Evolutionary conservation across 2,113 vertebrate species (phyloP).

Genomic region (Eolophus roseicapilla): DNA sequence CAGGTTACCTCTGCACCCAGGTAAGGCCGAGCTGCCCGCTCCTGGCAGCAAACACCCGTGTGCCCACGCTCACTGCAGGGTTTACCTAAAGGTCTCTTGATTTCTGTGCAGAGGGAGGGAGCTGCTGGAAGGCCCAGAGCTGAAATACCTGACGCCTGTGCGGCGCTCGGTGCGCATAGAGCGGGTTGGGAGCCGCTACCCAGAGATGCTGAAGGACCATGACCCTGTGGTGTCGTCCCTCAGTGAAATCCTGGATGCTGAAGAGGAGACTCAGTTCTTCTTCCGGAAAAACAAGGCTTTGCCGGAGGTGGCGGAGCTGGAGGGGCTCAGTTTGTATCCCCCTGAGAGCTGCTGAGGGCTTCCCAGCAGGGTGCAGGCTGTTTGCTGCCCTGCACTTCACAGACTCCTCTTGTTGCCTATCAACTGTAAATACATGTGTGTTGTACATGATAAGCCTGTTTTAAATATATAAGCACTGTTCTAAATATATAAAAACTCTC

Average conservation of each 20-base stretch:
- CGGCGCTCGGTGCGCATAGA: constrained; percentile 69
- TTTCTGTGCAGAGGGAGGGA: background rate
- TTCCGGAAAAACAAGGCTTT: constrained; percentile 72
- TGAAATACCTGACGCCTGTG: constrained; percentile 72
- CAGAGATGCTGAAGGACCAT: constrained; percentile 68
- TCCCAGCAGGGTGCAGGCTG: accelerated
- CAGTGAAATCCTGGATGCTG: constrained; percentile 53
- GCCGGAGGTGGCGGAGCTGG: constrained; percentile 43
- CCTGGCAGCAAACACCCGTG: background rate
- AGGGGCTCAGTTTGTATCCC: background rate
- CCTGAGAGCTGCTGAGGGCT: background rate
- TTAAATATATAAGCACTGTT: background rate
- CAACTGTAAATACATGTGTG: accelerated
- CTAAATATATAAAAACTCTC: background rate
- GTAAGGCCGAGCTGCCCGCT: constrained; percentile 35
- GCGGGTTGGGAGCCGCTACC: background rate
- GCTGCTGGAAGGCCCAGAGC: background rate
- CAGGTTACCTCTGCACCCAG: constrained; percentile 41
- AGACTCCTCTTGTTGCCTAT: background rate
- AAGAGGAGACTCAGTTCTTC: constrained; percentile 52
- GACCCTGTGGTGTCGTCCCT: constrained; percentile 73
- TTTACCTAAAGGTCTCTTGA: background rate
- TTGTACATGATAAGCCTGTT: background rate
- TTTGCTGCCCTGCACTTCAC: accelerated
- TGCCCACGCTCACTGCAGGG: accelerated